Base-by-base conservation (phyloP, 2,797 vertebrate genomes). In the Chrysocyon brachyurus region DNA sequence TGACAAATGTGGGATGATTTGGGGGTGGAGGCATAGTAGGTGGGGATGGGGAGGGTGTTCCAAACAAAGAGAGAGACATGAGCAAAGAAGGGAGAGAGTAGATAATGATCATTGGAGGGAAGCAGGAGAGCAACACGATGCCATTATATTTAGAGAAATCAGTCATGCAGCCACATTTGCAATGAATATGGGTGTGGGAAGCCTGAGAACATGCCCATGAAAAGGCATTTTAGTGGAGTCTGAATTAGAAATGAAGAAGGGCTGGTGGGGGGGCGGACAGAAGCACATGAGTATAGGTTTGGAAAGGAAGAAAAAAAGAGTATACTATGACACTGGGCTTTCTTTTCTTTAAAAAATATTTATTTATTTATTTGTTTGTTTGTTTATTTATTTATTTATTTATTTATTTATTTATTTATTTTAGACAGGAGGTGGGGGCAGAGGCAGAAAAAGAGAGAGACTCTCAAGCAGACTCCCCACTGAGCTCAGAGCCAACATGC, bases 81-180 rank as follows among this genome's bases (percentile, higher is more conserved):
- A 70, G 61, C 31, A n/a, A 12, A 75, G 24, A 12, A 75, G 21
- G 56, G 36, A n/a, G 1, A 1, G 2, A 17, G 49, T 1, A 6
- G 14, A 2, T 17, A 33, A n/a, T 1, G 6, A 10, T 66, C 24
- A 6, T 2, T n/a, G 40, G 11, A 28, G 31, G 31, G 83, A 36
- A 49, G 15, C 17, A 79, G 26, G 36, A 81, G n/a, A 46, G 26
- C 28, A 15, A 3, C 14, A 2, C 0, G 1, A 2, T 1, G 21
- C 22, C 12, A 2, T 8, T 19, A 5, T 63, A 4, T 46, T 66
- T 4, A 40, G 21, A 16, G 52, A 46, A 49, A n/a, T 31, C n/a
- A 10, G 4, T 15, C 17, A 5, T 9, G 28, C 16, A 19, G 22
- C 36, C 46, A 0, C 3, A 21, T 68, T 16, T 40, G 59, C 12